Percentiles rank a stretch among this genome's conserved stretches.
Evolutionary conservation across 1,140 invertebrate genomes (phyloP).

Genomic region (Penaeus japonicus): DNA sequence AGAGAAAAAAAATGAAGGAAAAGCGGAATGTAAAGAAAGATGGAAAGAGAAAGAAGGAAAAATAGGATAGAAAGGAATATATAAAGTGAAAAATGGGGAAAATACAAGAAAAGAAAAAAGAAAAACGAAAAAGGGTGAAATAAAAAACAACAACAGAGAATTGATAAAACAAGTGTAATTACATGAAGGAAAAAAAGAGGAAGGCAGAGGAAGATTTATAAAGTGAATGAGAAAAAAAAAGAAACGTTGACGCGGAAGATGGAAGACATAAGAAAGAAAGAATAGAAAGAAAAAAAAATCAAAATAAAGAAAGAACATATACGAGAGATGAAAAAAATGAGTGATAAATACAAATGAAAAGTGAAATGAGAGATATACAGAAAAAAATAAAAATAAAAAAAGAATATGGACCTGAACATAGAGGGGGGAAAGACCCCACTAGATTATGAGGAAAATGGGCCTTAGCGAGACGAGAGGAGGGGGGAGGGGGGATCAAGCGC

Average conservation of each 20-base stretch:
- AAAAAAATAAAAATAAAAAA: background rate
- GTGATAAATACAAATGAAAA: background rate
- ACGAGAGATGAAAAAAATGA: background rate
- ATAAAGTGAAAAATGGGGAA: background rate
- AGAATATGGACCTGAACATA: background rate
- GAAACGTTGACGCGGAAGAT: background rate
- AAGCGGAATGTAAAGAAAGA: background rate
- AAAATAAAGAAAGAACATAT: background rate
- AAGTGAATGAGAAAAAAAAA: background rate
- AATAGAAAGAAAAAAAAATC: background rate
- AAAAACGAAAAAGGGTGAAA: background rate
- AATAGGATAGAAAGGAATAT: background rate
- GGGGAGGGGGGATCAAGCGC: background rate
- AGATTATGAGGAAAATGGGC: background rate
- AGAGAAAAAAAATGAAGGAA: background rate
- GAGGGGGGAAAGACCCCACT: background rate
- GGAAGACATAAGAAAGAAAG: background rate
- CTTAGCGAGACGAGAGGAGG: background rate
- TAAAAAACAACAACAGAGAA: background rate
- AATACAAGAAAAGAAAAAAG: background rate
- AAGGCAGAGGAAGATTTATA: background rate
- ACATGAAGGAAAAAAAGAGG: background rate
- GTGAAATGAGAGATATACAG: background rate
- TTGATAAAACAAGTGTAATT: no score
- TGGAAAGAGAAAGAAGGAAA: background rate